Conservation (phyloP, 1,140 invertebrate species). For the Nixonia krombeini region DNA sequence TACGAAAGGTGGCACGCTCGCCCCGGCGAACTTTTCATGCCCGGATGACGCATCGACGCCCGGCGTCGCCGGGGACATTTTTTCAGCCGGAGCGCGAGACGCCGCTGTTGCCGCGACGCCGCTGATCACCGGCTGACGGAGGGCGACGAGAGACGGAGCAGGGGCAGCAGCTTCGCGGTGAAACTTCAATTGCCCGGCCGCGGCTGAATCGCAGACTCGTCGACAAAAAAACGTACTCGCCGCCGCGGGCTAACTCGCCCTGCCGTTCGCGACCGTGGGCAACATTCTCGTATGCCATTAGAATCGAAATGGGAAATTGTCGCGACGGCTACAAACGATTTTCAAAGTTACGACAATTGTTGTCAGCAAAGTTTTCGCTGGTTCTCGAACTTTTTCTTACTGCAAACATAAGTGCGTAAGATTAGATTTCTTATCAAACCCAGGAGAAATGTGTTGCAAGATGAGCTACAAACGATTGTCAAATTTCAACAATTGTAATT, state of each 20-base stretch:
- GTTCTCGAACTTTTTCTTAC: no score
- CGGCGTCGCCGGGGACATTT: constrained; percentile 32
- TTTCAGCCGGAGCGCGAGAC: constrained; percentile 16
- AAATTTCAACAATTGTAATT: no score
- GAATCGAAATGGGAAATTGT: no score
- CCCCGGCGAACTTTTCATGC: constrained; percentile 32
- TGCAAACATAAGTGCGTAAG: no score
- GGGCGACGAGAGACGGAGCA: constrained; percentile 12
- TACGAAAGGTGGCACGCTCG: constrained; percentile 23
- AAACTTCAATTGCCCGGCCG: constrained; percentile 53
- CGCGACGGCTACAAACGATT: no score
- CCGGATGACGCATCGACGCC: constrained; percentile 32
- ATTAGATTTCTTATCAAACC: no score
- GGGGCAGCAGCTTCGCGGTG: constrained; percentile 7
- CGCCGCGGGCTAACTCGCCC: constrained; percentile 9
- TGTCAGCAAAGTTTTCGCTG: no score
- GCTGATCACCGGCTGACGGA: constrained; percentile 40
- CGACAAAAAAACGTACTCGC: constrained; percentile 49
- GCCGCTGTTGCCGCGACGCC: constrained; percentile 14
- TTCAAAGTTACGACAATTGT: no score
- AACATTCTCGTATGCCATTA: no score
- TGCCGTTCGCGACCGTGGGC: constrained; percentile 15
- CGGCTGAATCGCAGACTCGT: constrained; percentile 49
- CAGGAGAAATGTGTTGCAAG: no score
- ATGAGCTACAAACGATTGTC: no score